phyloP scores from a whole-genome alignment of 2,888 invertebrate genomes.

The Tachina grossa region DNA sequence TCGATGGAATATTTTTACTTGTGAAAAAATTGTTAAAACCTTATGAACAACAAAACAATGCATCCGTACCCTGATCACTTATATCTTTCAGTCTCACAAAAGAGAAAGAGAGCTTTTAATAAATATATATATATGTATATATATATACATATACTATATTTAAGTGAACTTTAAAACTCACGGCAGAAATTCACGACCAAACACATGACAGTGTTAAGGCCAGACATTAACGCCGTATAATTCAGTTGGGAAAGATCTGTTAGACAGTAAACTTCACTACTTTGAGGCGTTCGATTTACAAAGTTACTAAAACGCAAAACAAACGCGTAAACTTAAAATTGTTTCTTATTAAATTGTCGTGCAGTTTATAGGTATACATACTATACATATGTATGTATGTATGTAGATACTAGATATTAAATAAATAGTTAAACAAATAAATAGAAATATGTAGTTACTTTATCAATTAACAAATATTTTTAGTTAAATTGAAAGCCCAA shows the following conservation, averaged over 20 bases:
- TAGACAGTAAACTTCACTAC: slow-evolving; percentile 48
- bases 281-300: background rate
- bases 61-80: slow-evolving; percentile 51
- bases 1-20: too few relatives aligned
- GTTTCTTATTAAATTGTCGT: slow-evolving; percentile 5
- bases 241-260: slow-evolving; percentile 60
- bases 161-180: slow-evolving; percentile 41
- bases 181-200: slow-evolving; percentile 47
- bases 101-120: slow-evolving; percentile 47
- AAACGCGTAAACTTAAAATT: slow-evolving; percentile 27
- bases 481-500: background rate
- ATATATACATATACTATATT: too few relatives aligned
- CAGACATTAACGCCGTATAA: slow-evolving; percentile 45
- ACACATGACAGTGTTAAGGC: slow-evolving; percentile 46
- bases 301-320: slow-evolving; percentile 16
- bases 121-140: slow-evolving; percentile 2
- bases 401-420: slow-evolving; percentile 26
- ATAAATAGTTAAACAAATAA: slow-evolving; percentile 53
- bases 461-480: slow-evolving; percentile 57
- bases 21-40: too few relatives aligned
- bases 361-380: slow-evolving; percentile 24
- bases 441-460: slow-evolving; percentile 30
- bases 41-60: background rate
- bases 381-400: background rate
- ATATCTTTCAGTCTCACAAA: slow-evolving; percentile 13